phyloP scores from a whole-genome alignment of 2,797 vertebrate genomes.

The Ammospiza maritima region DNA sequence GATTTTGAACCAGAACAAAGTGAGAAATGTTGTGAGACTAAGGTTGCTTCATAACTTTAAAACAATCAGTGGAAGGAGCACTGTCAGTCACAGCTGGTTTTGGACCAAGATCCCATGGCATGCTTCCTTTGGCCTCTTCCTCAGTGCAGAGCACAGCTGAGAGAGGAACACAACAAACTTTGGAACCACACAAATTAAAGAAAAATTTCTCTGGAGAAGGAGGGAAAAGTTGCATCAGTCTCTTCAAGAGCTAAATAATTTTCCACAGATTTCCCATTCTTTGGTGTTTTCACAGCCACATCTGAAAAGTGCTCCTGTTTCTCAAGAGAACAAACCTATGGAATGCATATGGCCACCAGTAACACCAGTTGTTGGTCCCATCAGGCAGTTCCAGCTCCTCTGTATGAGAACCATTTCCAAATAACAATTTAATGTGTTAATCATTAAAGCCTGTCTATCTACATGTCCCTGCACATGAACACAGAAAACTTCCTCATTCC shows the following conservation, averaged over 20 bases:
- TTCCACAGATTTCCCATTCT: no score
- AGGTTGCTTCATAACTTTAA: neutral
- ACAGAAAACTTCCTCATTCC: neutral
- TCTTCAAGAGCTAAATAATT: neutral
- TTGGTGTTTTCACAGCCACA: no score
- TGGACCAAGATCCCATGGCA: neutral
- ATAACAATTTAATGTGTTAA: neutral
- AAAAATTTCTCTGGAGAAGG: neutral
- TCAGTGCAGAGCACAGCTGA: neutral
- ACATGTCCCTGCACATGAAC: neutral
- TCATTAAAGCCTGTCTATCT: neutral
- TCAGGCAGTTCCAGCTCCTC: neutral
- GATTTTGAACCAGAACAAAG: neutral
- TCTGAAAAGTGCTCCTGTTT: neutral
- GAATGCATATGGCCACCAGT: neutral
- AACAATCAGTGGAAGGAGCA: neutral
- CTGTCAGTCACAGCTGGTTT: neutral
- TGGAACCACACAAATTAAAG: neutral
- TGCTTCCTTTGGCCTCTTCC: neutral
- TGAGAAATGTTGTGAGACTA: neutral
- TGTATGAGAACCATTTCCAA: neutral
- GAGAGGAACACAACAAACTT: neutral
- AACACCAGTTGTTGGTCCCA: neutral
- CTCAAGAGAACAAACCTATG: neutral
- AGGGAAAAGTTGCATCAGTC: no score